A percentile compares a stretch with the other conserved stretches of the same genome.
These are phyloP conservation scores for Plemyria rubiginata DNA, from an alignment of 2,888 invertebrate species.

Conservation along the genomic window DNA sequence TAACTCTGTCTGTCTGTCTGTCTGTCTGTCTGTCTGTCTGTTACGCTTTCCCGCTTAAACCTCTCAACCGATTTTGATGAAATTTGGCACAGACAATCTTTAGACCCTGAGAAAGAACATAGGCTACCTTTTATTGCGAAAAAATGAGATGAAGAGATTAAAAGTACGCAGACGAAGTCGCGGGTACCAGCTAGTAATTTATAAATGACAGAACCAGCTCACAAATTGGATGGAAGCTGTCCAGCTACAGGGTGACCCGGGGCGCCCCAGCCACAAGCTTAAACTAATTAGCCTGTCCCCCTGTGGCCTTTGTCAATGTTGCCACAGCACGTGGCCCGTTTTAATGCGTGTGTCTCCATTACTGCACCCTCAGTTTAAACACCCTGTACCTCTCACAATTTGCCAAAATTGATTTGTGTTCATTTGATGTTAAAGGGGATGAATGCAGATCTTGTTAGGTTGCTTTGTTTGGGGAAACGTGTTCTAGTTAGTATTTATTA, in stretches of 20 bases:
- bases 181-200: too few relatives aligned
- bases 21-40: too few relatives aligned
- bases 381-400: slow-evolving; percentile 71
- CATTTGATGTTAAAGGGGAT: slow-evolving; percentile 56
- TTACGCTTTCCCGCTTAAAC: too few relatives aligned
- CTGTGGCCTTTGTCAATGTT: slow-evolving; percentile 81
- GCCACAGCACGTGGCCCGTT: slow-evolving; percentile 76
- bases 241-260: slow-evolving; percentile 46
- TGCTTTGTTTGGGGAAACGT: slow-evolving; percentile 10
- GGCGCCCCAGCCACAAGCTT: slow-evolving; percentile 70
- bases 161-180: too few relatives aligned
- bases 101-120: too few relatives aligned
- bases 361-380: slow-evolving; percentile 78
- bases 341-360: slow-evolving; percentile 85
- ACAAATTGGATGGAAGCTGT: slow-evolving; percentile 27
- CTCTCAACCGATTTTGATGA: too few relatives aligned
- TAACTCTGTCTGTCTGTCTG: too few relatives aligned
- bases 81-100: too few relatives aligned
- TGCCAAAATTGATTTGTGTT: slow-evolving; percentile 82
- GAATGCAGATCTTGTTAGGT: slow-evolving; percentile 37
- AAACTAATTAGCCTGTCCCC: slow-evolving; percentile 80
- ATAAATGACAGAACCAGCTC: slow-evolving; percentile 8
- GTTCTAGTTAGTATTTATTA: not conserved
- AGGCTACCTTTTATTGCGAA: too few relatives aligned
- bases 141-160: too few relatives aligned